Conservation (phyloP, 2,113 vertebrate species). For the Mustela lutreola region DNA sequence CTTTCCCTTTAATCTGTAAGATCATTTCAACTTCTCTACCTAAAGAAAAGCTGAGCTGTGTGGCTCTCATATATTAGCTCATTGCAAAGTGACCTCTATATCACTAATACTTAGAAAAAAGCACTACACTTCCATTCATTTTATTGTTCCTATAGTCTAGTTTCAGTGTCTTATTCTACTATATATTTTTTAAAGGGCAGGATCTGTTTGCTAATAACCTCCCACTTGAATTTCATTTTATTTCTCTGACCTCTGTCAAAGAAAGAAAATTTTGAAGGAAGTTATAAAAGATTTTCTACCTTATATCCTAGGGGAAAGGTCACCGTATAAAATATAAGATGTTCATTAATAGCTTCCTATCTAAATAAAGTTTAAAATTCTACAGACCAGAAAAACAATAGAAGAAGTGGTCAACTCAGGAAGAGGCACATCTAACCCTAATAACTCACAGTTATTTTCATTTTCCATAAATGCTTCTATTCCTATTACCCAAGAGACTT, state of each 20-base stretch:
- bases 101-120: conserved; percentile 66
- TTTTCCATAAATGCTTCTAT: conserved; percentile 55
- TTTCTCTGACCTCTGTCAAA: conserved; percentile 70
- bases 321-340: conserved; percentile 19
- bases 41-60: conserved; percentile 58
- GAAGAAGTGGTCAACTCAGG: conserved; percentile 13
- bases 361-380: conserved; percentile 54
- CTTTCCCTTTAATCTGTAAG: conserved; percentile 64
- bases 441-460: conserved; percentile 40
- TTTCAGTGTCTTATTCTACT: conserved; percentile 35
- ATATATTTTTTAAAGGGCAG: conserved; percentile 60
- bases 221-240: conserved; percentile 63
- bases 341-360: conserved; percentile 51
- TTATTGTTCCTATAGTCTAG: conserved; percentile 50
- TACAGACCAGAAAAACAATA: not conserved
- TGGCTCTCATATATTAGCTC: conserved; percentile 45
- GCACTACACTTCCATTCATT: not conserved
- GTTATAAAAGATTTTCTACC: conserved; percentile 30
- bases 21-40: conserved; percentile 60
- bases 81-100: conserved; percentile 74
- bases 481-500: conserved; percentile 58
- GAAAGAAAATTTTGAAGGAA: conserved; percentile 58
- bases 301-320: conserved; percentile 36
- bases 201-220: conserved; percentile 78
- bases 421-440: conserved; percentile 20